Evolutionary conservation across 1,140 invertebrate genomes (phyloP).

Genomic region (Cardiocondyla obscurior): DNA sequence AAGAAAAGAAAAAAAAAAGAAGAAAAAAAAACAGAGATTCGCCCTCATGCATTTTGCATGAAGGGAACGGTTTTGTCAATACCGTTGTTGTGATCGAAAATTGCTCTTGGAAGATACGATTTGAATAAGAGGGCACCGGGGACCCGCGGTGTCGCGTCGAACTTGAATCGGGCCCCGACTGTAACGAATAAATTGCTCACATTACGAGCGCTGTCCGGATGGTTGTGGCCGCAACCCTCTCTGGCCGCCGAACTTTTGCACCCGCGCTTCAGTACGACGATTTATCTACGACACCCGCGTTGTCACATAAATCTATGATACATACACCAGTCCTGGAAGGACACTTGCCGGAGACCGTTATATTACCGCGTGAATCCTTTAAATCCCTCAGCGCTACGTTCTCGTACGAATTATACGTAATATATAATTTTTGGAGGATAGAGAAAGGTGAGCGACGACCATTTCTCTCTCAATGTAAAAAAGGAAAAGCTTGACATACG

Average conservation of each 20-base stretch:
- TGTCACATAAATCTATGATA: conserved; percentile 65
- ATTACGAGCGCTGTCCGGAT: conserved; percentile 65
- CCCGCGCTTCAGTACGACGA: conserved; percentile 55
- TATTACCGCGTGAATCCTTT: not conserved
- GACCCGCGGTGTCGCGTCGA: conserved; percentile 67
- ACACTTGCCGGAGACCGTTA: conserved; percentile 11
- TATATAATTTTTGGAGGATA: conserved; percentile 3
- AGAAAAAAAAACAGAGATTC: conserved; percentile 48
- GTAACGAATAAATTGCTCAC: conserved; percentile 74
- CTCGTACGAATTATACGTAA: not conserved
- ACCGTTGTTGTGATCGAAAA: conserved; percentile 79
- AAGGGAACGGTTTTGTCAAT: conserved; percentile 78
- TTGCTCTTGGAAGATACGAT: conserved; percentile 77
- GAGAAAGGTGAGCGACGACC: not conserved
- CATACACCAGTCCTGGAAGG: conserved; percentile 41
- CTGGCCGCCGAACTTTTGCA: conserved; percentile 63
- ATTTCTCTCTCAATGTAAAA: not conserved
- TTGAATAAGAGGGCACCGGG: conserved; percentile 76
- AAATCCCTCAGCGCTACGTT: conserved; percentile 3
- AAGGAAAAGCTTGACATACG: not conserved
- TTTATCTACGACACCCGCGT: conserved; percentile 65
- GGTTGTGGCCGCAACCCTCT: conserved; percentile 44
- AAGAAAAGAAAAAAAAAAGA: not conserved
- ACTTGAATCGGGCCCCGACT: conserved; percentile 71
- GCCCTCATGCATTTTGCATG: conserved; percentile 77